Conservation (phyloP, 2,113 vertebrate genomes). For the Sinocyclocheilus anophthalmus region DNA sequence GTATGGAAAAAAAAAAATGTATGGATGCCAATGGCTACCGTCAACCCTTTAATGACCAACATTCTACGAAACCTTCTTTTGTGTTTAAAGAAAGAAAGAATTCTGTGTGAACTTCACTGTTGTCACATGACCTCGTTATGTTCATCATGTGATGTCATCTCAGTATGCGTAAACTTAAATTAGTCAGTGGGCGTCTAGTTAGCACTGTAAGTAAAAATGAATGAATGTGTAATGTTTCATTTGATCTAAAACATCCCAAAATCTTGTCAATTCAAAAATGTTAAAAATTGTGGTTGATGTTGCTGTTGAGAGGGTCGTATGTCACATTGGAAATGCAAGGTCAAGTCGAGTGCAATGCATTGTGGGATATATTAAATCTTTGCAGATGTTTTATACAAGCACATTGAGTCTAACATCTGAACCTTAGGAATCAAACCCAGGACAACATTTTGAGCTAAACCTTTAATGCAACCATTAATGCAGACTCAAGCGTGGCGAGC, state of each 20-base stretch:
- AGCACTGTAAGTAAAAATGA: neutral
- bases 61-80: neutral
- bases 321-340: neutral
- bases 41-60: neutral
- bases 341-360: neutral
- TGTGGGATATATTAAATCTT: neutral
- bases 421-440: neutral
- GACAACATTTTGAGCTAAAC: neutral
- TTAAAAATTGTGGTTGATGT: neutral
- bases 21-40: neutral
- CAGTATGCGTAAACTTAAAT: no score
- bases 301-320: neutral
- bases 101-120: no score
- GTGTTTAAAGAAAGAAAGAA: neutral
- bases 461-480: constrained; percentile 21
- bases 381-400: neutral
- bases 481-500: constrained; percentile 47
- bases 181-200: no score
- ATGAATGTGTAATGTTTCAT: neutral
- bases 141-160: no score
- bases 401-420: neutral
- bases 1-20: neutral
- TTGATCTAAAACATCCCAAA: neutral
- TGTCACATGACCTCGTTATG: no score
- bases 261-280: neutral